A percentile compares a stretch with the other conserved stretches of the same genome.
These are phyloP conservation scores for Apoderus coryli DNA, from an alignment of 2,888 invertebrate genomes.

Conservation along the genomic window DNA sequence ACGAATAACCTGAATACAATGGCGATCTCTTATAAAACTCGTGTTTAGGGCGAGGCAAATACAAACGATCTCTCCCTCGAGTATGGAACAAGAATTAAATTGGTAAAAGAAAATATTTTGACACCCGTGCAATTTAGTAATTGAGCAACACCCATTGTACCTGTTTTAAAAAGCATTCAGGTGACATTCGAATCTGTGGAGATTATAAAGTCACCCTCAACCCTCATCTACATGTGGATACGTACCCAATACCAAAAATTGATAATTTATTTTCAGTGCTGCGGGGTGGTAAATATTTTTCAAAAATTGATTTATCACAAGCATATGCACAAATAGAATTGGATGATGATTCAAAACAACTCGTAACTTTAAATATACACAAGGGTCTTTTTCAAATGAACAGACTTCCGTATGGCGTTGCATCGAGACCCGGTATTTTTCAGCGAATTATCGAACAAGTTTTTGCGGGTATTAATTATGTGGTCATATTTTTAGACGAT, in stretches of 20 bases:
- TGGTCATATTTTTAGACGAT: slow-evolving; percentile 10
- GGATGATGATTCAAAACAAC: slow-evolving; percentile 7
- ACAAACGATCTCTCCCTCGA: too few relatives aligned
- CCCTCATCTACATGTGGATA: slow-evolving; percentile 11
- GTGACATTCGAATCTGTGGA: slow-evolving; percentile 12
- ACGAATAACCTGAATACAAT: too few relatives aligned
- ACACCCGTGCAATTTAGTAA: slow-evolving; percentile 10
- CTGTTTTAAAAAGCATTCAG: slow-evolving; percentile 9
- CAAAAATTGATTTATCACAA: slow-evolving; percentile 15
- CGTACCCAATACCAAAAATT: slow-evolving; percentile 14
- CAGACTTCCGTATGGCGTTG: slow-evolving; percentile 14
- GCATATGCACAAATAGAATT: slow-evolving; percentile 14
- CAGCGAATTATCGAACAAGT: slow-evolving; percentile 15
- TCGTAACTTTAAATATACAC: slow-evolving; percentile 14
- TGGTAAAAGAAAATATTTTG: too few relatives aligned
- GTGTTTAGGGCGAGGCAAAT: too few relatives aligned
- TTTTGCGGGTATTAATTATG: slow-evolving; percentile 11
- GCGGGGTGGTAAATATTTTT: slow-evolving; percentile 10
- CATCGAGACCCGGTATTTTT: slow-evolving; percentile 12
- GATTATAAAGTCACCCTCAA: slow-evolving; percentile 16
- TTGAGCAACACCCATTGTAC: slow-evolving; percentile 13
- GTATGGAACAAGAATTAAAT: too few relatives aligned
- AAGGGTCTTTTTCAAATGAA: slow-evolving; percentile 14
- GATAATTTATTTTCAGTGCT: slow-evolving; percentile 12
- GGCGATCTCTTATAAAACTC: too few relatives aligned